phyloP scores from a whole-genome alignment of 2,113 vertebrate genomes.

The Indri indri region DNA sequence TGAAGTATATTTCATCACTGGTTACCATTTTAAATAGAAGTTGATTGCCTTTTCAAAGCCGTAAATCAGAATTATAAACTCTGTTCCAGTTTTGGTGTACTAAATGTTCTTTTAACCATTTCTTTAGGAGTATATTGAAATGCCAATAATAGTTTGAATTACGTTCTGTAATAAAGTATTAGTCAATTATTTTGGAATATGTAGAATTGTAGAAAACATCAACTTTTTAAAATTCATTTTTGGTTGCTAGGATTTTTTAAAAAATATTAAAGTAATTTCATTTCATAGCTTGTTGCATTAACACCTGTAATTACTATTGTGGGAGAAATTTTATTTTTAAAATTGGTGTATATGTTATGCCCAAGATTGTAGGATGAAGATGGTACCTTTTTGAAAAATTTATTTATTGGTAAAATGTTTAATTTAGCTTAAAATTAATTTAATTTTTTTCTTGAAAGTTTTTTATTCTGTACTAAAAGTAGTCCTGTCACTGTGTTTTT shows the following conservation, averaged over 20 bases:
- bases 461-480: constrained; percentile 59
- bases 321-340: constrained; percentile 64
- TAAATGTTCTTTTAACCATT: constrained; percentile 71
- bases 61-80: constrained; percentile 67
- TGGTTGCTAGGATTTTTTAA: constrained; percentile 49
- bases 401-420: constrained; percentile 77
- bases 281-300: constrained; percentile 61
- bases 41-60: constrained; percentile 75
- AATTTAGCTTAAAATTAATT: constrained; percentile 61
- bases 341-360: constrained; percentile 49
- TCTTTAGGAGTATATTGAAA: constrained; percentile 80
- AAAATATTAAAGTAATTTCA: constrained; percentile 61
- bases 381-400: constrained; percentile 53
- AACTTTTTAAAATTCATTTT: constrained; percentile 55
- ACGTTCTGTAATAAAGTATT: constrained; percentile 84
- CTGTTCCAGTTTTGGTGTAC: constrained; percentile 78
- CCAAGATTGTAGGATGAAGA: constrained; percentile 43
- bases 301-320: constrained; percentile 64
- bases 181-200: constrained; percentile 82
- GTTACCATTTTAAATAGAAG: constrained; percentile 79
- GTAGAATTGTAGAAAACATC: constrained; percentile 77
- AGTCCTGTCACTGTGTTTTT: constrained; percentile 50
- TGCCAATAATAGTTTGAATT: constrained; percentile 80
- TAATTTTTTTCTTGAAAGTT: constrained; percentile 57
- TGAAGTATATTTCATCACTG: constrained; percentile 76